phyloP scores from a whole-genome alignment of 2,113 vertebrate genomes.

The Hymenochirus boettgeri region DNA sequence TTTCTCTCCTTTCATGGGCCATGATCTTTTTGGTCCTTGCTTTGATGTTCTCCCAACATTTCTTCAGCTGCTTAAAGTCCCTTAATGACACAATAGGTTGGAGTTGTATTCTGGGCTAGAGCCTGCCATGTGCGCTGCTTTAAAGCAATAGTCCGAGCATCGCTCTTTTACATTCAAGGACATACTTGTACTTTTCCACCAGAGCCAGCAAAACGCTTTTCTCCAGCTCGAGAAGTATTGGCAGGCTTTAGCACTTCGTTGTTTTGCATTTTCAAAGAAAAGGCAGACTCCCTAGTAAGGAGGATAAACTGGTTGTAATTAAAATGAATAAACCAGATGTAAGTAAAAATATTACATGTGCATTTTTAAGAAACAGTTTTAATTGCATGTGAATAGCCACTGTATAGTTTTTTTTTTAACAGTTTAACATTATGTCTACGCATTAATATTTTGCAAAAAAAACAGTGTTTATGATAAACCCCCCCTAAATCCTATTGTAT shows the following conservation, averaged over 20 bases:
- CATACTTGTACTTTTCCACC: conserved; percentile 74
- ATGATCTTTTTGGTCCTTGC: conserved; percentile 80
- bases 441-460: no score
- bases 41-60: conserved; percentile 81
- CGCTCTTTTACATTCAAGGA: conserved; percentile 75
- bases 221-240: conserved; percentile 77
- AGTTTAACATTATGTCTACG: no score
- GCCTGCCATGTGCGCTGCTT: conserved; percentile 77
- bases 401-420: no score
- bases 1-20: conserved; percentile 74
- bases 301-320: background rate
- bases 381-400: no score
- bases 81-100: conserved; percentile 70
- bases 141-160: conserved; percentile 71
- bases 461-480: no score
- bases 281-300: conserved; percentile 55
- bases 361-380: no score
- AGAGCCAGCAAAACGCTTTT: conserved; percentile 72
- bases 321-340: no score
- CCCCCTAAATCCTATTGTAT: no score
- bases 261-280: conserved; percentile 75
- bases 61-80: conserved; percentile 76
- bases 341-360: no score
- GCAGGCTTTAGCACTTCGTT: conserved; percentile 76
- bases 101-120: conserved; percentile 72